phyloP scores from a whole-genome alignment of 2,113 vertebrate genomes.

The Dromiciops gliroides region DNA sequence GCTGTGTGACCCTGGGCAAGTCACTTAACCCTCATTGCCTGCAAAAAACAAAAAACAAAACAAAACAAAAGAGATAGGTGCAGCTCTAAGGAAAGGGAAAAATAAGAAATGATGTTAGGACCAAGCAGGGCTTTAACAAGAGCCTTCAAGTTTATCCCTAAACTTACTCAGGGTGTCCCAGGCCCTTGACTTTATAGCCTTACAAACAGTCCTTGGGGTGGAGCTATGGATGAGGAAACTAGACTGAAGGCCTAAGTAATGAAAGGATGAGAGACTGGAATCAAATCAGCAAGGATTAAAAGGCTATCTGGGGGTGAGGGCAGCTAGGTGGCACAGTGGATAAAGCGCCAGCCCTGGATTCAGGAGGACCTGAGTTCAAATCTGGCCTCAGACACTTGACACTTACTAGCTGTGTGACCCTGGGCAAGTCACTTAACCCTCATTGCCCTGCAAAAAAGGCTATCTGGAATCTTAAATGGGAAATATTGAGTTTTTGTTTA shows the following conservation, averaged over 20 bases:
- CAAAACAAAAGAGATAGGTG: neutral
- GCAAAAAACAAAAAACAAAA: too few relatives aligned
- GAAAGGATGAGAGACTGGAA: neutral
- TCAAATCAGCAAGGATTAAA: neutral
- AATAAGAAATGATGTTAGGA: neutral
- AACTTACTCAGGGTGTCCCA: neutral
- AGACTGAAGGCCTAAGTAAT: neutral
- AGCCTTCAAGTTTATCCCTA: neutral
- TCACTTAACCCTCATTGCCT: too few relatives aligned
- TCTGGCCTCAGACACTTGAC: too few relatives aligned
- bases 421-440: too few relatives aligned
- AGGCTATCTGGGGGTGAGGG: too few relatives aligned
- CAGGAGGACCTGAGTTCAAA: too few relatives aligned
- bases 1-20: too few relatives aligned
- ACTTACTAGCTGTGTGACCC: too few relatives aligned
- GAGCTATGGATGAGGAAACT: neutral
- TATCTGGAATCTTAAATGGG: neutral
- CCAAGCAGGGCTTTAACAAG: neutral
- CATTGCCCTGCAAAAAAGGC: too few relatives aligned
- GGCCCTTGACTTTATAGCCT: neutral
- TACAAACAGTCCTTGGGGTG: neutral
- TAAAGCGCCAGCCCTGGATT: too few relatives aligned
- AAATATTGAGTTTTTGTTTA: conserved; percentile 23
- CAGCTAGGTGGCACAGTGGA: too few relatives aligned
- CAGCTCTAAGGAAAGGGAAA: neutral